These are phyloP conservation scores for Dendrocincla tyrannina DNA, from an alignment of 2,797 vertebrate genomes.

Conservation along the genomic window DNA sequence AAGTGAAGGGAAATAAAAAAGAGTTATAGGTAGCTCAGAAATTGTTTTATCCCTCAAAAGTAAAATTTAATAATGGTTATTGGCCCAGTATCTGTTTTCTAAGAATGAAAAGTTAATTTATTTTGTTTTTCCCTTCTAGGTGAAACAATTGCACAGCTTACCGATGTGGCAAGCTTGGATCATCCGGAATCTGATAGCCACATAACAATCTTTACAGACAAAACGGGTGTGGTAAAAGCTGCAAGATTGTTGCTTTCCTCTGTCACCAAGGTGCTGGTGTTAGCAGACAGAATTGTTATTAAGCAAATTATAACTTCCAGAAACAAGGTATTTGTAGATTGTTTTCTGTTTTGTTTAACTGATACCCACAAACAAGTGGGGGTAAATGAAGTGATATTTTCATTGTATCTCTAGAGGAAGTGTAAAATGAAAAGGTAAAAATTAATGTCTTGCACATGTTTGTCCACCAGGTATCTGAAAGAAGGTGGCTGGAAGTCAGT, in stretches of 20 bases:
- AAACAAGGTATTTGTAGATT: slow-evolving; percentile 87
- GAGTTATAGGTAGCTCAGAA: background rate
- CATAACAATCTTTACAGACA: slow-evolving; percentile 89
- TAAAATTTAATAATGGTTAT: background rate
- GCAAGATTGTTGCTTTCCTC: slow-evolving; percentile 94
- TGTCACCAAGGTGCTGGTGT: slow-evolving; percentile 94
- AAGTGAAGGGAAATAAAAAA: background rate
- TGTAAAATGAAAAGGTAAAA: background rate
- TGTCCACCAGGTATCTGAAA: background rate
- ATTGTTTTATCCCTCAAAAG: background rate
- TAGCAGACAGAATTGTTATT: slow-evolving; percentile 96
- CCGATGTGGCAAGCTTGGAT: slow-evolving; percentile 81
- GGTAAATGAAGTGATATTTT: background rate
- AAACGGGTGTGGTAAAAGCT: slow-evolving; percentile 93
- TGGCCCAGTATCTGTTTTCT: background rate
- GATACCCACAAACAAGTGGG: background rate
- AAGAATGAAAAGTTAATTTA: background rate
- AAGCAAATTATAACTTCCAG: slow-evolving; percentile 97
- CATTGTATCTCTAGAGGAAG: background rate
- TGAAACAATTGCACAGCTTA: slow-evolving; percentile 93
- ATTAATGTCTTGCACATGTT: background rate
- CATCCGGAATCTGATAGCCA: slow-evolving; percentile 81
- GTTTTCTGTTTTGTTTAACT: background rate
- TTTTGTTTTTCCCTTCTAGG: slow-evolving; percentile 72
- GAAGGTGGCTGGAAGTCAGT: background rate